Conservation (phyloP, 2,113 vertebrate genomes). For the Pelodiscus sinensis region DNA sequence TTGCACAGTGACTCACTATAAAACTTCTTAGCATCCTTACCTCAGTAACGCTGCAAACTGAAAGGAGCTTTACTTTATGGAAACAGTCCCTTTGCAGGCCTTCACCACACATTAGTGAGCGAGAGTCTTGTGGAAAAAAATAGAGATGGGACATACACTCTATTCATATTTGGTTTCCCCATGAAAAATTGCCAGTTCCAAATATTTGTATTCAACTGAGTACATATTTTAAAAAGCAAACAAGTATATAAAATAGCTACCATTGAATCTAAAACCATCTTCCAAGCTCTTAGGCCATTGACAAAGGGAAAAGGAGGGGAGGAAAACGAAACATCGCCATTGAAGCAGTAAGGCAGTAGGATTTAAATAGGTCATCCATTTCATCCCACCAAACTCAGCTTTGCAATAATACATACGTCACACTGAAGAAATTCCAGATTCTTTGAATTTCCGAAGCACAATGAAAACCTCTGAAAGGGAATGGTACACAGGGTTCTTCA, state of each 20-base stretch:
- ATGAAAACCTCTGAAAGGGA: background rate
- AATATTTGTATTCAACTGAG: background rate
- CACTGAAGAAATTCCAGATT: background rate
- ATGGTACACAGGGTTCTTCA: background rate
- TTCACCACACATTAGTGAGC: background rate
- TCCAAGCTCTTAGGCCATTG: background rate
- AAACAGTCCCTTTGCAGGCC: background rate
- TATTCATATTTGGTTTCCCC: background rate
- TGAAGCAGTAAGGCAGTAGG: background rate
- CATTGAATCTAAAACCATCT: background rate
- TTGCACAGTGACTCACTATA: background rate
- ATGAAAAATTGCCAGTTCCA: background rate
- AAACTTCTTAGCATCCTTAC: background rate
- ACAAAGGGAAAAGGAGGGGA: background rate
- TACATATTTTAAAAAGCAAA: background rate
- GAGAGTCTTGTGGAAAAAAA: background rate
- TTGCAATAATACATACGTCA: accelerated
- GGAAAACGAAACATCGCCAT: background rate
- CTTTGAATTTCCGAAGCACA: background rate
- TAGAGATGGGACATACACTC: background rate
- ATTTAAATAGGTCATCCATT: background rate
- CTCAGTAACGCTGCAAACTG: constrained; percentile 9
- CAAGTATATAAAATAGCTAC: background rate
- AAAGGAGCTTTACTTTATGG: background rate
- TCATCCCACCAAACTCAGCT: background rate